Evolutionary conservation across 2,888 invertebrate species (phyloP), one percentile per base, ranked within the genome.

Genomic region (Limnephilus marmoratus): DNA sequence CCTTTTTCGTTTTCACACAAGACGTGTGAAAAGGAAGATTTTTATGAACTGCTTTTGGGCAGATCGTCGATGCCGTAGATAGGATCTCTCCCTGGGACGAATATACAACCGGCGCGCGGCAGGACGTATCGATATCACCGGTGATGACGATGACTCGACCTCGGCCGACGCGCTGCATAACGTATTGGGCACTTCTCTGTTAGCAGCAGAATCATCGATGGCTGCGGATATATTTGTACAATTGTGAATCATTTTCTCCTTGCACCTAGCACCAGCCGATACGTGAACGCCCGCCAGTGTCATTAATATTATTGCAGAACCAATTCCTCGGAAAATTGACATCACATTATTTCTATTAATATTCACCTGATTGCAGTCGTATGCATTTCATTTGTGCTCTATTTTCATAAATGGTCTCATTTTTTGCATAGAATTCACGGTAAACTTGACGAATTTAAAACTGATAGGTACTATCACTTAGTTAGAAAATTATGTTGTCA

Each of bases 251-350:
- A 83, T 37, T 83, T 31, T 83, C 34, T 68, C 37, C 15, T 7
- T 83, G 83, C 83, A 83, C 31, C 18, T 15, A 83, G 37, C 37
- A n/a, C 18, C 9, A 15, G 7, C 24, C 37, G 3, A 41, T 2
- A 24, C 82, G 82, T 34, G 15, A 31, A 13, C 82, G 31, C 68
- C 0, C 9, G 7, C 31, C 82, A 9, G 24, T 3, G 34, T 24
- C 83, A 83, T 34, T 83, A 24, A 34, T 34, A 24, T 83, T 37
- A 37, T 37, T 83, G 83, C 31, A 83, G 41, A 34, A 34, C 37
- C 83, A 5, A 83, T 83, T 37, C 37, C 18, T 34, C 83, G 83
- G 83, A 37, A 83, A 83, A 83, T 83, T 83, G 83, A 83, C 34
- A 31, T 24, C 83, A 83, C 24, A n/a, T 68, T n/a, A 24, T 2